Evolutionary conservation across 2,797 vertebrate genomes (phyloP).

Genomic region (Clarias laeviceps): DNA sequence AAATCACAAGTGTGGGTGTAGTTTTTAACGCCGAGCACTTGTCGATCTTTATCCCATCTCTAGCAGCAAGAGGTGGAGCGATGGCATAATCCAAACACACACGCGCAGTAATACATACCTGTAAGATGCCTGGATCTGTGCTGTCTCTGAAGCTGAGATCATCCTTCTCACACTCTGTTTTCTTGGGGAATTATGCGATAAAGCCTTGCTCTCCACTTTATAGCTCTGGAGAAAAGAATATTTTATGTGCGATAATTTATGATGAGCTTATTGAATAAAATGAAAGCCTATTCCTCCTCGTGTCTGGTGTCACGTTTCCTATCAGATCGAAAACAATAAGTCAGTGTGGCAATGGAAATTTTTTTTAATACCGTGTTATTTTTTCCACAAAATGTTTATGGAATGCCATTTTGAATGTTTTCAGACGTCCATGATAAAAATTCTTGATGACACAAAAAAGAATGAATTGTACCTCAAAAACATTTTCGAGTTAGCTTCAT

Average conservation of each 20-base stretch:
- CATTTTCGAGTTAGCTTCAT: neutral
- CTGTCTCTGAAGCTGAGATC: slow-evolving; percentile 23
- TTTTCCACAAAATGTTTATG: neutral
- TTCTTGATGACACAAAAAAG: neutral
- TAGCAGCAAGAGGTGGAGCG: slow-evolving; percentile 16
- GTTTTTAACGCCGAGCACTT: slow-evolving; percentile 13
- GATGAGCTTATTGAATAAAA: slow-evolving; percentile 95
- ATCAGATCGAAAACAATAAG: neutral
- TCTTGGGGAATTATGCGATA: slow-evolving; percentile 49
- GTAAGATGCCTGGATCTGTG: slow-evolving; percentile 42
- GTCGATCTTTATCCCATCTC: slow-evolving; percentile 2
- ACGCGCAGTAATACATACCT: neutral
- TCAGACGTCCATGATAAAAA: no score
- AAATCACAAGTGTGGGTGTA: slow-evolving; percentile 12
- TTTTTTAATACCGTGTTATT: neutral
- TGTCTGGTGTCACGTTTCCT: slow-evolving; percentile 31
- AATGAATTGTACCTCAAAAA: neutral
- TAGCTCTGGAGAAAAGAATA: slow-evolving; percentile 82
- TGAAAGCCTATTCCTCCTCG: slow-evolving; percentile 64
- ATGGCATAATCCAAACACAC: slow-evolving; percentile 5
- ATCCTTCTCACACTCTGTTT: slow-evolving; percentile 42
- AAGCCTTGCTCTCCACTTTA: slow-evolving; percentile 74
- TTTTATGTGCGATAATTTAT: slow-evolving; percentile 98
- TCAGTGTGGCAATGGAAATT: neutral
- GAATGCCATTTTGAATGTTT: neutral